Evolutionary conservation across 2,888 invertebrate species (phyloP).

Genomic region (Orthosia gracilis): DNA sequence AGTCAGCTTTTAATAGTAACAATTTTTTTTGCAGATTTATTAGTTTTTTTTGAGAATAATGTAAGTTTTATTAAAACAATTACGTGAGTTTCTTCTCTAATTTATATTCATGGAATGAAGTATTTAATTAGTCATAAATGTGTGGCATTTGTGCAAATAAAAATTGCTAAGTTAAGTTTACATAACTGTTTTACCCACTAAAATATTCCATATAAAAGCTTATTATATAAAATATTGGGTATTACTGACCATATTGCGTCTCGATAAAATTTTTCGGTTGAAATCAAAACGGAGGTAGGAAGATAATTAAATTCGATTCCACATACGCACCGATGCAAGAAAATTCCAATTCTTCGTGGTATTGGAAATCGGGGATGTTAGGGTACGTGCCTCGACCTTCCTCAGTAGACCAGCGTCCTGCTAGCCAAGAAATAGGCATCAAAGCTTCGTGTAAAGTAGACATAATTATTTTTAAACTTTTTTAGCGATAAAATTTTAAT

Average conservation of each 20-base stretch:
- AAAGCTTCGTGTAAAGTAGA: conserved; percentile 85
- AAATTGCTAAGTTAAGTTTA: conserved; percentile 28
- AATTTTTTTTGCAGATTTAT: neutral
- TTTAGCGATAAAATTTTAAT: neutral
- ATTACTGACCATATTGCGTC: too few relatives aligned
- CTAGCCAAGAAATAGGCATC: conserved; percentile 90
- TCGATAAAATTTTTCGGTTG: neutral
- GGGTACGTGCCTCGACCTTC: conserved; percentile 90
- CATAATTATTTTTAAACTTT: conserved; percentile 18
- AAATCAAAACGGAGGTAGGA: neutral
- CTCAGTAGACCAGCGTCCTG: conserved; percentile 91
- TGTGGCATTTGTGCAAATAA: conserved; percentile 34
- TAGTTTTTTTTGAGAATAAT: neutral
- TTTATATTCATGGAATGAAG: neutral
- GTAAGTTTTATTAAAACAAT: too few relatives aligned
- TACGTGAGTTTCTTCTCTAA: neutral
- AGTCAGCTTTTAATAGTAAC: neutral
- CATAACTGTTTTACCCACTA: conserved; percentile 19
- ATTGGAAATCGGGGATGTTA: conserved; percentile 90
- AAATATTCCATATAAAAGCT: neutral
- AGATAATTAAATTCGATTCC: neutral
- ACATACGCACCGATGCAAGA: conserved; percentile 82
- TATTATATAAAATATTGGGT: neutral
- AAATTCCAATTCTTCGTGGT: conserved; percentile 91
- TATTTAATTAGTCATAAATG: neutral